Conservation (phyloP, 2,888 invertebrate genomes). For the Phyto melanocephala region DNA sequence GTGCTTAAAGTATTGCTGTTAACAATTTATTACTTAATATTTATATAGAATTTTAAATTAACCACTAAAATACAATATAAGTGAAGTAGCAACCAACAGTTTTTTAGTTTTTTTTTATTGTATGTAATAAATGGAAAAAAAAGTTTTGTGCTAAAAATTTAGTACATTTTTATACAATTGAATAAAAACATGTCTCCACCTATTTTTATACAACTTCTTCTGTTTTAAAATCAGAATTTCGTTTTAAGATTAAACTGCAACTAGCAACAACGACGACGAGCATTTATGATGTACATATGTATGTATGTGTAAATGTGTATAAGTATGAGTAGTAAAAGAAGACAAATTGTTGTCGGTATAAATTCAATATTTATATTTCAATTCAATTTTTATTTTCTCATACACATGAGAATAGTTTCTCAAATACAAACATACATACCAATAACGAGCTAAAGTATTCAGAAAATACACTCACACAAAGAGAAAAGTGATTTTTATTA, state of each 20-base stretch:
- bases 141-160: no score
- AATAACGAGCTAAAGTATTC: conserved; percentile 19
- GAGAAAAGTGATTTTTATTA: conserved; percentile 58
- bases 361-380: conserved; percentile 41
- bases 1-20: no score
- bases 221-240: no score
- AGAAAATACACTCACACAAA: background rate
- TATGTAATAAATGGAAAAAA: no score
- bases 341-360: background rate
- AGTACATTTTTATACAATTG: no score
- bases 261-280: background rate
- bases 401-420: background rate
- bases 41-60: no score
- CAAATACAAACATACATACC: background rate
- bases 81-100: no score
- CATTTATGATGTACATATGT: background rate
- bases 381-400: background rate
- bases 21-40: no score
- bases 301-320: no score
- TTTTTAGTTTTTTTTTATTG: no score
- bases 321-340: background rate
- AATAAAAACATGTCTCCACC: background rate
- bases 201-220: no score
- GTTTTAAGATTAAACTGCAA: background rate
- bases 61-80: no score